Percentiles rank a stretch among this genome's conserved stretches.
Conservation (phyloP, 2,113 vertebrate species). For the Pituophis catenifer region DNA sequence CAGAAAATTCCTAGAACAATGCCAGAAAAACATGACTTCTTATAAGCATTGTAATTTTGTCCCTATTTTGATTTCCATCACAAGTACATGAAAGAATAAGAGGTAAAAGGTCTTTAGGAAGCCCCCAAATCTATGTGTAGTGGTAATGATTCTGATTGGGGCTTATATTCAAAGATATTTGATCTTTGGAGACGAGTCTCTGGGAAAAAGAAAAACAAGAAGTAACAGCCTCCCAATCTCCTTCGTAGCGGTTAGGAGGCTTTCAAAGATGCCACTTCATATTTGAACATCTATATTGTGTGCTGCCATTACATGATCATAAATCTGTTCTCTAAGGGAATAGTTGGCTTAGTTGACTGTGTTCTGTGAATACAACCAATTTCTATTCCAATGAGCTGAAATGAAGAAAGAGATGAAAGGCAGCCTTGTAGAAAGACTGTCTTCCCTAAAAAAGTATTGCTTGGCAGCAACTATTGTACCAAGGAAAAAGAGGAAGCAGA, state of each 20-base stretch:
- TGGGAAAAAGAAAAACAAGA: not conserved
- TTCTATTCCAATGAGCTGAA: not conserved
- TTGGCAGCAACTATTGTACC: not conserved
- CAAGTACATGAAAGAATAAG: not conserved
- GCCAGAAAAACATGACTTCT: not conserved
- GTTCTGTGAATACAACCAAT: not conserved
- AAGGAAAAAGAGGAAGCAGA: not conserved
- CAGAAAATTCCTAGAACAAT: not conserved
- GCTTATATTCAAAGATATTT: not conserved
- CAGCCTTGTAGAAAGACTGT: not conserved
- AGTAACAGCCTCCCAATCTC: not conserved
- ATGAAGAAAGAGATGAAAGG: not conserved
- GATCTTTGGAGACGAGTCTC: not conserved
- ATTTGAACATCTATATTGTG: not conserved
- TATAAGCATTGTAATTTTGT: not conserved
- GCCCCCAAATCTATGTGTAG: not conserved
- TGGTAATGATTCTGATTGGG: not conserved
- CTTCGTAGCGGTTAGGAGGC: not conserved
- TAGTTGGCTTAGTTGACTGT: not conserved
- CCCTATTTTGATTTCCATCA: not conserved
- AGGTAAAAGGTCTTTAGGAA: not conserved
- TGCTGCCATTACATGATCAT: not conserved
- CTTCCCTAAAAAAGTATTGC: not conserved
- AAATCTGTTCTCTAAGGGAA: not conserved
- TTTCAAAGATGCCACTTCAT: not conserved